These are phyloP conservation scores for Bagarius yarrelli DNA, from an alignment of 2,113 vertebrate species.

Conservation along the genomic window DNA sequence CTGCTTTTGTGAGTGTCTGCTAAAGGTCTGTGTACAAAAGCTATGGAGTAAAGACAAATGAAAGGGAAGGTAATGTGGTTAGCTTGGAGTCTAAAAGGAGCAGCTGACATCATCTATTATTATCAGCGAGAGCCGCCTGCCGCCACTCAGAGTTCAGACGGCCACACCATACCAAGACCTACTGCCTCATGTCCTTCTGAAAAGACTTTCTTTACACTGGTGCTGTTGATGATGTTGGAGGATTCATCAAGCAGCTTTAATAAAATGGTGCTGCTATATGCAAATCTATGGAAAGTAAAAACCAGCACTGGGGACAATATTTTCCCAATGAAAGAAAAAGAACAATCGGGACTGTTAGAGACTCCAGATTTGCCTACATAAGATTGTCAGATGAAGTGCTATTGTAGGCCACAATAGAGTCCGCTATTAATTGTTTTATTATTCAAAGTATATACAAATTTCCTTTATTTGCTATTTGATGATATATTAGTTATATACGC, in stretches of 20 bases:
- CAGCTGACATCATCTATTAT: slow-evolving; percentile 19
- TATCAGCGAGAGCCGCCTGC: background rate
- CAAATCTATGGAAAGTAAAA: background rate
- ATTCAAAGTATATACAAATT: background rate
- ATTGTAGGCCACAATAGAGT: background rate
- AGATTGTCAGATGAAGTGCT: background rate
- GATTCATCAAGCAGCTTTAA: background rate
- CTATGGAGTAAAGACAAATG: background rate
- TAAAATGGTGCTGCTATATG: background rate
- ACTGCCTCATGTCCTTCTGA: background rate
- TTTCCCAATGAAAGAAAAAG: background rate
- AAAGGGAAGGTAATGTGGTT: slow-evolving; percentile 4
- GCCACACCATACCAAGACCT: background rate
- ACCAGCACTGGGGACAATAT: background rate
- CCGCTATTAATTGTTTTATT: background rate
- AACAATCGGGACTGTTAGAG: background rate
- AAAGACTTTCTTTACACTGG: background rate
- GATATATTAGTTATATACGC: background rate
- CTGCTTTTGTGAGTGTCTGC: background rate
- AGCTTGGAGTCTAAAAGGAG: slow-evolving; percentile 19
- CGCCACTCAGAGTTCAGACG: slow-evolving; percentile 24
- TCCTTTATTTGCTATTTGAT: background rate
- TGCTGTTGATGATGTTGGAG: background rate
- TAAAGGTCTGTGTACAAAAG: background rate
- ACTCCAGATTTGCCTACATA: background rate